A percentile compares a stretch with the other conserved stretches of the same genome.
Evolutionary conservation across 2,888 invertebrate genomes (phyloP).

Genomic region (Coleophora flavipennella): DNA sequence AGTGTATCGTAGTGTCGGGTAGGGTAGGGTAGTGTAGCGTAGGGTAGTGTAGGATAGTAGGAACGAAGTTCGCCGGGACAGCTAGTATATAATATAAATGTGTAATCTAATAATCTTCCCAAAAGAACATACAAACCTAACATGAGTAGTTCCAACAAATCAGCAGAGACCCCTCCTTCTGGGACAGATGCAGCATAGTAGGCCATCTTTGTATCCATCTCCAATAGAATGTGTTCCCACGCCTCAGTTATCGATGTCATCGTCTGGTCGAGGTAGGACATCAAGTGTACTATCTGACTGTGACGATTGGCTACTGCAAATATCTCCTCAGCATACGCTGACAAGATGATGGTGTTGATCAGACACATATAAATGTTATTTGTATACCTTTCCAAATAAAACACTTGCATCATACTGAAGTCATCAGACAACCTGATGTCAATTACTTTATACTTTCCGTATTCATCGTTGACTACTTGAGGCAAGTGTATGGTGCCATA

Average conservation of each 20-base stretch:
- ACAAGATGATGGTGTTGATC: slow-evolving; percentile 74
- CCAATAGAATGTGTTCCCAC: slow-evolving; percentile 94
- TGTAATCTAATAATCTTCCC: too few relatives aligned
- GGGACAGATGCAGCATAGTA: slow-evolving; percentile 87
- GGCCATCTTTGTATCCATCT: slow-evolving; percentile 94
- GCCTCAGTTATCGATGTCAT: slow-evolving; percentile 89
- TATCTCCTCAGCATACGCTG: slow-evolving; percentile 78
- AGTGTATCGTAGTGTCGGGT: too few relatives aligned
- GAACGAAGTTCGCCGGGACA: too few relatives aligned
- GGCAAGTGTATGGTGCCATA: slow-evolving; percentile 79
- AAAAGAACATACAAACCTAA: slow-evolving; percentile 70
- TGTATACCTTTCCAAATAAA: slow-evolving; percentile 66
- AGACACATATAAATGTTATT: slow-evolving; percentile 60
- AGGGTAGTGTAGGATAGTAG: neutral
- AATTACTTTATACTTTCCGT: slow-evolving; percentile 72
- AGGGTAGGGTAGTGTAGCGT: neutral
- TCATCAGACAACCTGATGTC: slow-evolving; percentile 80
- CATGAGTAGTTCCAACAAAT: slow-evolving; percentile 91
- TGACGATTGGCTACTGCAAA: slow-evolving; percentile 82
- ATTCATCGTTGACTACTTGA: slow-evolving; percentile 69
- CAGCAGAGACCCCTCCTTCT: slow-evolving; percentile 88
- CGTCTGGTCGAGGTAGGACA: slow-evolving; percentile 80
- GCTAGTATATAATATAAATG: too few relatives aligned
- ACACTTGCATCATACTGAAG: slow-evolving; percentile 78
- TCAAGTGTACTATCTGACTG: slow-evolving; percentile 79